Percentiles rank a stretch among this genome's conserved stretches.
Evolutionary conservation across 2,797 vertebrate species (phyloP).

Genomic region (Erpetoichthys calabaricus): DNA sequence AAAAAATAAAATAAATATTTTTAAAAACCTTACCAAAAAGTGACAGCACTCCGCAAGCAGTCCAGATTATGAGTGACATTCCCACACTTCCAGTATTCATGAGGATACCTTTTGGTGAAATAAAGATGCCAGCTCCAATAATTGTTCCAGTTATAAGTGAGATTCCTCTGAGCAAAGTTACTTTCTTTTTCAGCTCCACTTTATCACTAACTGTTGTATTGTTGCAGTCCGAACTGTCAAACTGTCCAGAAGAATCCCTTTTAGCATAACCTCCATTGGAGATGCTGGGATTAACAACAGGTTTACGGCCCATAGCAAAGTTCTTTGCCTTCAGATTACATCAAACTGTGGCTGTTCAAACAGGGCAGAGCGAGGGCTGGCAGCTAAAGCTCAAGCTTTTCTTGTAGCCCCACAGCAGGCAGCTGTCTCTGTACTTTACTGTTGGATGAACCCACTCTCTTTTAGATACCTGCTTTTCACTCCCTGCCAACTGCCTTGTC

Average conservation of each 20-base stretch:
- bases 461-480: conserved; percentile 35
- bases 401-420: too few relatives aligned
- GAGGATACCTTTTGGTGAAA: conserved; percentile 88
- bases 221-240: conserved; percentile 22
- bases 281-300: conserved; percentile 21
- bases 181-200: conserved; percentile 77
- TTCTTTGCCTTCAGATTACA: too few relatives aligned
- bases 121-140: conserved; percentile 93
- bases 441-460: conserved; percentile 4
- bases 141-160: conserved; percentile 89
- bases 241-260: conserved; percentile 25
- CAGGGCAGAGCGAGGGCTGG: too few relatives aligned
- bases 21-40: conserved; percentile 74
- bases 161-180: conserved; percentile 78
- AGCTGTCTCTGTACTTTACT: conserved; percentile 5
- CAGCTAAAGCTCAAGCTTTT: too few relatives aligned
- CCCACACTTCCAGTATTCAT: conserved; percentile 78
- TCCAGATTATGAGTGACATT: conserved; percentile 81
- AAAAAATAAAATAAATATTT: too few relatives aligned
- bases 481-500: conserved; percentile 28
- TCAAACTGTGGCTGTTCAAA: too few relatives aligned
- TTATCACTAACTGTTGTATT: conserved; percentile 27
- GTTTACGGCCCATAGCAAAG: conserved; percentile 53
- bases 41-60: conserved; percentile 74
- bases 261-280: conserved; percentile 30